These are phyloP conservation scores for Bucco capensis DNA, from an alignment of 2,113 vertebrate species.

Conservation along the genomic window DNA sequence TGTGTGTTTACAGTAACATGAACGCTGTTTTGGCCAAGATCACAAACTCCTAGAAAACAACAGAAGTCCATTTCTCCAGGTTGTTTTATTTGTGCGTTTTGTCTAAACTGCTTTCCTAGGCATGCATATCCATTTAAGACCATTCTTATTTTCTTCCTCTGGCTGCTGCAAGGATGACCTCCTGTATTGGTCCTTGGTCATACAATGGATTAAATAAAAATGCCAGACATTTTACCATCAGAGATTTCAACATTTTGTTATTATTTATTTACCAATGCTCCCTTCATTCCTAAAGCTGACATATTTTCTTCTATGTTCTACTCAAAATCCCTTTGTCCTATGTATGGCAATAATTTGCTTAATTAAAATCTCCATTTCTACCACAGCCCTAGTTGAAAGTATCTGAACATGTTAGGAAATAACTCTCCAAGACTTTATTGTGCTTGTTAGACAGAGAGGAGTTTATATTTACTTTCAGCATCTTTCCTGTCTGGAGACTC, in stretches of 20 bases:
- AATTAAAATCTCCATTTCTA: neutral
- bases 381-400: neutral
- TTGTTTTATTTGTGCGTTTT: neutral
- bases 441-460: neutral
- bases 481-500: slow-evolving; percentile 88
- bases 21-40: neutral
- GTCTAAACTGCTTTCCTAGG: neutral
- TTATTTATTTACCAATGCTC: neutral
- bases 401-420: neutral
- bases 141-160: neutral
- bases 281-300: neutral
- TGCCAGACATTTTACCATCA: neutral
- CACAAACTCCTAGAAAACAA: neutral
- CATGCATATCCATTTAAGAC: neutral
- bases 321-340: neutral
- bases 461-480: slow-evolving; percentile 83
- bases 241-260: neutral
- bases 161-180: neutral
- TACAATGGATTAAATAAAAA: neutral
- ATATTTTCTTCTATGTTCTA: neutral
- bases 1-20: neutral
- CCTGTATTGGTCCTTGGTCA: neutral
- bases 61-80: neutral
- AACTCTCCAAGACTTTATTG: neutral
- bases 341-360: neutral